Conservation (phyloP, 2,888 invertebrate species). For the Saturnia japonica region DNA sequence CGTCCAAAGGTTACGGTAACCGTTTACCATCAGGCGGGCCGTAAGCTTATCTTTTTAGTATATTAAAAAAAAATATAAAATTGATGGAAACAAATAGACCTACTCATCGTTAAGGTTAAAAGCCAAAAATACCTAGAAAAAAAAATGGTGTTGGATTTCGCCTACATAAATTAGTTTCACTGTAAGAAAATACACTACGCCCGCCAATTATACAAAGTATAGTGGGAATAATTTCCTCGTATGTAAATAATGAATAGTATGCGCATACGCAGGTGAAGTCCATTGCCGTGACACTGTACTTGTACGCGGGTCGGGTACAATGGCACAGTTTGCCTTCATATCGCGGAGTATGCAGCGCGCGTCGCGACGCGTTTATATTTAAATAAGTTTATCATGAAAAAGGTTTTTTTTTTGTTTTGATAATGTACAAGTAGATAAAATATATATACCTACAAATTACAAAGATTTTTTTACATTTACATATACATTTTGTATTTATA, state of each 20-base stretch:
- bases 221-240: slow-evolving; percentile 5
- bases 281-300: slow-evolving; percentile 17
- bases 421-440: neutral
- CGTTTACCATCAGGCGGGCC: too few relatives aligned
- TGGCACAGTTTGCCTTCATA: slow-evolving; percentile 22
- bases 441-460: too few relatives aligned
- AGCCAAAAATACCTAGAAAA: too few relatives aligned
- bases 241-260: slow-evolving; percentile 10
- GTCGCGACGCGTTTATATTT: neutral
- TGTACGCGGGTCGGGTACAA: slow-evolving; percentile 13
- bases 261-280: slow-evolving; percentile 10
- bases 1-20: too few relatives aligned
- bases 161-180: neutral
- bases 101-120: too few relatives aligned
- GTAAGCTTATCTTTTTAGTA: too few relatives aligned
- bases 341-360: slow-evolving; percentile 10
- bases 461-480: too few relatives aligned
- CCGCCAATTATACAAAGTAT: neutral
- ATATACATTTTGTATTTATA: too few relatives aligned
- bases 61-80: too few relatives aligned
- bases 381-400: slow-evolving; percentile 3
- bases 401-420: neutral
- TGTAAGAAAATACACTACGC: neutral
- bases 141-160: neutral
- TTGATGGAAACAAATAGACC: too few relatives aligned